A percentile compares a stretch with the other conserved stretches of the same genome.
Evolutionary conservation across 2,113 vertebrate genomes (phyloP).

Genomic region (Hipposideros armiger): DNA sequence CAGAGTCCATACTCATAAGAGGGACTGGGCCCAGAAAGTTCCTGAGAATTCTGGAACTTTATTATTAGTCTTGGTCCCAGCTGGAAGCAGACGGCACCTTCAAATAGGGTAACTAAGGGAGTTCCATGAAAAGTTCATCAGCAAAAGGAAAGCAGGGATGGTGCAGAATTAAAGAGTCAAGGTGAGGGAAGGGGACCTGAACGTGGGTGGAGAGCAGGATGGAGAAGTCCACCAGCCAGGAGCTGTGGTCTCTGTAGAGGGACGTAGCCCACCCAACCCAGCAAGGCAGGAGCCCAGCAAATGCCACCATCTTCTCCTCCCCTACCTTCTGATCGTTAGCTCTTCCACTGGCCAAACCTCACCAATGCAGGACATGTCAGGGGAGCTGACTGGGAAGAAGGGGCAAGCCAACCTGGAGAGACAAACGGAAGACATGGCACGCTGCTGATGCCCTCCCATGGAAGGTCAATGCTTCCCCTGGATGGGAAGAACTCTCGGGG

Average conservation of each 20-base stretch:
- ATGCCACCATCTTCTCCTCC: background rate
- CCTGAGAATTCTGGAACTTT: background rate
- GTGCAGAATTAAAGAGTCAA: background rate
- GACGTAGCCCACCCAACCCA: too few species aligned
- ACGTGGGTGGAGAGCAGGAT: background rate
- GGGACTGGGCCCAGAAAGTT: background rate
- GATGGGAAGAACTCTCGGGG: too few species aligned
- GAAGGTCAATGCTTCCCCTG: background rate
- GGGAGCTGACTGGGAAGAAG: too few species aligned
- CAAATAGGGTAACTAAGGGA: background rate
- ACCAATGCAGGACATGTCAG: fast-evolving
- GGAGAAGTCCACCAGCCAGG: background rate
- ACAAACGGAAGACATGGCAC: background rate
- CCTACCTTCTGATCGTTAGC: background rate
- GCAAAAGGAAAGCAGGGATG: background rate
- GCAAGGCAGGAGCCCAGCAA: background rate
- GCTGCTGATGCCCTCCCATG: background rate
- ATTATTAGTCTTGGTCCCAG: background rate
- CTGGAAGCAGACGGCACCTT: background rate
- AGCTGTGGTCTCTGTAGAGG: background rate
- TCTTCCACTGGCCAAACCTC: background rate
- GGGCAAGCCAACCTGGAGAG: background rate
- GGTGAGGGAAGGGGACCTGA: background rate
- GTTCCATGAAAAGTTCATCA: background rate
- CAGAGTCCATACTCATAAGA: background rate